These are phyloP conservation scores for Cotesia vestalis DNA, from an alignment of 1,140 invertebrate species.

Conservation along the genomic window DNA sequence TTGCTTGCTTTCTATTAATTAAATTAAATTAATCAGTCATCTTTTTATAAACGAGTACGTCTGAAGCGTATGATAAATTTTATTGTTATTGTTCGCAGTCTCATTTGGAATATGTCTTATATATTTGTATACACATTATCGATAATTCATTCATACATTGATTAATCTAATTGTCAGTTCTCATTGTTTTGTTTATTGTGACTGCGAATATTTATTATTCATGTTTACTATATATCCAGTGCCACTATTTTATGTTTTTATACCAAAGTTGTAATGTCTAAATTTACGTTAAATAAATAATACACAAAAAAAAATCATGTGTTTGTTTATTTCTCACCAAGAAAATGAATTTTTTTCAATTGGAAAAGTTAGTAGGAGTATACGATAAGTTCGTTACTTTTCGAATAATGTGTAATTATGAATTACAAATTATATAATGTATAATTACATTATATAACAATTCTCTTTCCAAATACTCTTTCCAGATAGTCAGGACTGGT, in stretches of 20 bases:
- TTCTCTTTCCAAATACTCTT: too few species aligned
- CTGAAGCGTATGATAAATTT: slow-evolving; percentile 8
- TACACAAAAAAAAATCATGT: slow-evolving; percentile 43
- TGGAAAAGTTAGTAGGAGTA: not conserved
- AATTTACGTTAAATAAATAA: slow-evolving; percentile 63
- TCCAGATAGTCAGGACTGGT: too few species aligned
- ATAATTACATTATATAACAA: too few species aligned
- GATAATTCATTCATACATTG: not conserved
- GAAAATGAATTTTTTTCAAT: too few species aligned
- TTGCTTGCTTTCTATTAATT: slow-evolving; percentile 4
- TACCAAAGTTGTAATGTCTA: slow-evolving; percentile 64
- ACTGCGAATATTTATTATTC: slow-evolving; percentile 37
- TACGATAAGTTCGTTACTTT: not conserved
- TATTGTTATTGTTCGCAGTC: slow-evolving; percentile 17
- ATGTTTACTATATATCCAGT: slow-evolving; percentile 51
- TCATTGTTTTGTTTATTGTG: slow-evolving; percentile 18
- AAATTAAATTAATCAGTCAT: slow-evolving; percentile 1
- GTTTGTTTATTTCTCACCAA: not conserved
- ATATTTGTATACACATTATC: not conserved
- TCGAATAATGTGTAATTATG: too few species aligned
- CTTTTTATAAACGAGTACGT: slow-evolving; percentile 30
- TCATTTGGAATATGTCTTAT: slow-evolving; percentile 22
- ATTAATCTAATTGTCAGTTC: slow-evolving; percentile 28
- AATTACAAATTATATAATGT: too few species aligned
- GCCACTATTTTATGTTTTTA: slow-evolving; percentile 62